phyloP scores from a whole-genome alignment of 2,797 vertebrate genomes.

The Mus spretus region DNA sequence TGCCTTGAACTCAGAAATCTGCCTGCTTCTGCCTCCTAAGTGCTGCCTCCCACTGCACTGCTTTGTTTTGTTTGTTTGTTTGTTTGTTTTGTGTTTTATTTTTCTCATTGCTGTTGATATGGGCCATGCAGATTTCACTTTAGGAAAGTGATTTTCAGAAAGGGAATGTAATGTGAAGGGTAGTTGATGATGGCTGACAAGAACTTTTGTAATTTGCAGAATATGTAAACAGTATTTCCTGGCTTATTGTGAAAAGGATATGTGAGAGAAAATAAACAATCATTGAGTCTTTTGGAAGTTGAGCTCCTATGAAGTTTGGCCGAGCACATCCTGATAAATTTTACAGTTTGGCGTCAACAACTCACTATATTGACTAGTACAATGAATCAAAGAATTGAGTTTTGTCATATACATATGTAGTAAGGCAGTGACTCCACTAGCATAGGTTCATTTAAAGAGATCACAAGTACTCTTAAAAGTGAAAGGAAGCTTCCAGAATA shows the following conservation, averaged over 20 bases:
- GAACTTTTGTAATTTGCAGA: neutral
- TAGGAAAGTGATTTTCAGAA: neutral
- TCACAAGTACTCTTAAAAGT: neutral
- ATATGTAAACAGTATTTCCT: neutral
- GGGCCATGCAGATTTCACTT: rapidly evolving
- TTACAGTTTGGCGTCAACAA: neutral
- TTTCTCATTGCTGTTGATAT: neutral
- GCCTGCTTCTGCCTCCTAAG: too few species aligned
- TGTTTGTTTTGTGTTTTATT: too few species aligned
- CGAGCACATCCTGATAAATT: neutral
- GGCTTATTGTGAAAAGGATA: neutral
- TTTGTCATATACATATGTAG: neutral
- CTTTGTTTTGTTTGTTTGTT: too few species aligned
- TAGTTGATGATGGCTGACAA: neutral
- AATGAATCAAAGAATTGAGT: neutral
- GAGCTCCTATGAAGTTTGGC: neutral
- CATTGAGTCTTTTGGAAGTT: neutral
- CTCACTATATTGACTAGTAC: neutral
- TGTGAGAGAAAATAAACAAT: neutral
- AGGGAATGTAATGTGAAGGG: rapidly evolving
- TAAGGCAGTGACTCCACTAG: neutral
- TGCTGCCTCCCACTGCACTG: too few species aligned
- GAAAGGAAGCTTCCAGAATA: neutral
- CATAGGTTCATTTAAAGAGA: neutral
- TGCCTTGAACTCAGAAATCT: too few species aligned